A percentile compares a stretch with the other conserved stretches of the same genome.
Evolutionary conservation across 2,113 vertebrate genomes (phyloP).

Genomic region (Hippocampus barbouri): DNA sequence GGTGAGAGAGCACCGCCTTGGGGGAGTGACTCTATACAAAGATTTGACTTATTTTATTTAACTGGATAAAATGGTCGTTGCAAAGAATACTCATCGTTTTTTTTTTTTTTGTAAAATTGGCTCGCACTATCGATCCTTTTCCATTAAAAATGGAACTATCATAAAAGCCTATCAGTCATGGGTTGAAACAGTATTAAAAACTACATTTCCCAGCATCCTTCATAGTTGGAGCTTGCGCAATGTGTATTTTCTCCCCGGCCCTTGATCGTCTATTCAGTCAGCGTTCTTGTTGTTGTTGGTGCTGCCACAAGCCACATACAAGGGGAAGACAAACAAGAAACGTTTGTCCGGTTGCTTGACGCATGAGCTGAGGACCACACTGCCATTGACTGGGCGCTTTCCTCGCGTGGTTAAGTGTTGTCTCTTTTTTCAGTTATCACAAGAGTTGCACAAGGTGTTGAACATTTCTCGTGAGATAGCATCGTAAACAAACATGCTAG

Average conservation of each 20-base stretch:
- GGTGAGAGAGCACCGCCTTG: conserved; percentile 28
- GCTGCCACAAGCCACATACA: conserved; percentile 47
- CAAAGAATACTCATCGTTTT: background rate
- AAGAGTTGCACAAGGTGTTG: conserved; percentile 32
- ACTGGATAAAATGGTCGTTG: background rate
- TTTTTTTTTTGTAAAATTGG: background rate
- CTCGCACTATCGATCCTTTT: background rate
- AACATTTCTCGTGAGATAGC: conserved; percentile 41
- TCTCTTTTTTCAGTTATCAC: conserved; percentile 5
- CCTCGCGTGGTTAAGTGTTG: background rate
- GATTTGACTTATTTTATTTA: conserved; percentile 10
- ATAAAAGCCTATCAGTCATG: too few species aligned
- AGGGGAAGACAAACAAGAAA: conserved; percentile 29
- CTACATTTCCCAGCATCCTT: conserved; percentile 56
- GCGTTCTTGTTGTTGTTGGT: conserved; percentile 49
- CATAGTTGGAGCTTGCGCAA: conserved; percentile 55
- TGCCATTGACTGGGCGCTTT: background rate
- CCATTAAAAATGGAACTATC: background rate
- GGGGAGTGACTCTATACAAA: conserved; percentile 38
- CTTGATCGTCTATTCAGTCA: conserved; percentile 29
- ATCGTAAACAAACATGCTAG: conserved; percentile 32
- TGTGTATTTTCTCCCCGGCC: conserved; percentile 50
- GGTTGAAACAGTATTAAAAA: background rate
- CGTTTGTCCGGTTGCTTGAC: conserved; percentile 33
- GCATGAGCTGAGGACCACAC: conserved; percentile 62